Evolutionary conservation across 2,797 vertebrate species (phyloP).

Genomic region (Benthosema pterotum): DNA sequence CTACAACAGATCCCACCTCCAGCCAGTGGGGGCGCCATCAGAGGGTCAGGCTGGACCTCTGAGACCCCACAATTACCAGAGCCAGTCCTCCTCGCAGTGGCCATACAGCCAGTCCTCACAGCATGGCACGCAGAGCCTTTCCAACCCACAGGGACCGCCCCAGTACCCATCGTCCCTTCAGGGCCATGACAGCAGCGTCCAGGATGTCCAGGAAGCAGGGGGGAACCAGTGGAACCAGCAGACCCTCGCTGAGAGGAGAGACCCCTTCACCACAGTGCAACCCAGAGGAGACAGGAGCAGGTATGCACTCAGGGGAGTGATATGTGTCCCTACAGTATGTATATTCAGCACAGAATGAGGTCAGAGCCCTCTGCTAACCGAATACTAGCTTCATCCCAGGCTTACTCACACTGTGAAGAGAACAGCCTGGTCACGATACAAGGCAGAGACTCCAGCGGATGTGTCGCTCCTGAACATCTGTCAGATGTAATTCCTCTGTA

Average conservation of each 20-base stretch:
- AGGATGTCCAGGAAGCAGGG: slow-evolving; percentile 64
- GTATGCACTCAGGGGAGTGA: too few species aligned
- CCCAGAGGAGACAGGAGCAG: slow-evolving; percentile 66
- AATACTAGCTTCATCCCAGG: too few species aligned
- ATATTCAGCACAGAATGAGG: too few species aligned
- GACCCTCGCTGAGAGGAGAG: slow-evolving; percentile 26
- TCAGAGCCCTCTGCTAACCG: too few species aligned
- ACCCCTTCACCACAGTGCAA: slow-evolving; percentile 57
- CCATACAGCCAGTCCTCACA: slow-evolving; percentile 43
- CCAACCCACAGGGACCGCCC: too few species aligned
- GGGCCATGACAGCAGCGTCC: slow-evolving; percentile 50
- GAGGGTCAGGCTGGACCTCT: slow-evolving; percentile 27
- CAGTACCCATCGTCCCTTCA: slow-evolving; percentile 51
- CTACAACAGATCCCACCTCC: background rate
- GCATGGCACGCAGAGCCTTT: background rate
- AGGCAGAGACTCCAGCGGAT: too few species aligned
- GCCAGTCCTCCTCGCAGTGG: too few species aligned
- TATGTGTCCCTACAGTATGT: too few species aligned
- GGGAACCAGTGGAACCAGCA: slow-evolving; percentile 49
- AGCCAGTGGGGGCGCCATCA: slow-evolving; percentile 18
- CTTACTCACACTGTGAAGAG: too few species aligned
- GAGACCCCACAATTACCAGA: slow-evolving; percentile 43
- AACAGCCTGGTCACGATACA: too few species aligned
- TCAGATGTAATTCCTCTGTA: too few species aligned
- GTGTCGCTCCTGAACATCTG: too few species aligned